A percentile compares a stretch with the other conserved stretches of the same genome.
Evolutionary conservation across 2,797 vertebrate genomes (phyloP).

Genomic region (Hyperoplus immaculatus): DNA sequence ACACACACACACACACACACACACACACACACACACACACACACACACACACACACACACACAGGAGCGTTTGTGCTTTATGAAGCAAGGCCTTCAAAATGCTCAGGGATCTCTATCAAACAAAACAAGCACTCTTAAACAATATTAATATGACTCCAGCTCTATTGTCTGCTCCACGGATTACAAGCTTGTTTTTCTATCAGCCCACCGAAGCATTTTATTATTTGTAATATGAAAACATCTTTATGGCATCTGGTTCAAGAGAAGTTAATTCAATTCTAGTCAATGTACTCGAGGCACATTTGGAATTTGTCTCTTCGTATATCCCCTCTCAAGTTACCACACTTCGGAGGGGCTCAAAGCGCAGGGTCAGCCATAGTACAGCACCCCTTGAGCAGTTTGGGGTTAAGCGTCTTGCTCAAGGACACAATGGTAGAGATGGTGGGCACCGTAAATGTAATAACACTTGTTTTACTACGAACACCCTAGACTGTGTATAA

Average conservation of each 20-base stretch:
- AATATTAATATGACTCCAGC: background rate
- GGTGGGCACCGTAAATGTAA: no score
- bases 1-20: background rate
- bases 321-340: no score
- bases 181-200: slow-evolving; percentile 4
- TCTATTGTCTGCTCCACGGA: background rate
- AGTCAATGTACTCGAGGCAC: no score
- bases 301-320: no score
- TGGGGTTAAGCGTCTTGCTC: no score
- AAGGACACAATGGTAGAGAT: no score
- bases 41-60: background rate
- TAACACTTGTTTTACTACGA: no score
- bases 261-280: background rate
- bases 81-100: slow-evolving; percentile 7
- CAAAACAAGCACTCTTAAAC: background rate
- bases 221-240: slow-evolving; percentile 13
- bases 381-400: no score
- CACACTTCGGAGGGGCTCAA: no score
- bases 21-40: background rate
- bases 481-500: no score
- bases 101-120: background rate
- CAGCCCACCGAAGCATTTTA: background rate
- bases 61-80: slow-evolving; percentile 2
- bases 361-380: no score
- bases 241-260: background rate